phyloP scores from a whole-genome alignment of 2,797 vertebrate genomes.

The Myotis findleyi region DNA sequence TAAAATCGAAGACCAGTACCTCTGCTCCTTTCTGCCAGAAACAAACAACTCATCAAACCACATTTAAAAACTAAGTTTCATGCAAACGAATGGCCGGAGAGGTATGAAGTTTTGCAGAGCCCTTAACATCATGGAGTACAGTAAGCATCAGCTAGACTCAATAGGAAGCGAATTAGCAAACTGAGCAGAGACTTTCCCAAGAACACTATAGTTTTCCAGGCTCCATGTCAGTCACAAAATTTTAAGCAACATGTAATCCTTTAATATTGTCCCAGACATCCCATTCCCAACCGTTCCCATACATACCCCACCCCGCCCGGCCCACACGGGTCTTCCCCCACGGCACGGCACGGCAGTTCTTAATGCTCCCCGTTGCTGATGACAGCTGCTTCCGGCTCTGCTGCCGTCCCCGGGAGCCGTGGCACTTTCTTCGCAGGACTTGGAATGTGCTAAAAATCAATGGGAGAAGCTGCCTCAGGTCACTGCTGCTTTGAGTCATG shows the following conservation, averaged over 20 bases:
- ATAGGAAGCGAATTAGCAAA: slow-evolving; percentile 74
- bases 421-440: slow-evolving; percentile 98
- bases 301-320: neutral
- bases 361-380: slow-evolving; percentile 92
- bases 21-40: slow-evolving; percentile 55
- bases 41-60: slow-evolving; percentile 36
- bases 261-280: slow-evolving; percentile 73
- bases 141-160: slow-evolving; percentile 80
- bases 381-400: slow-evolving; percentile 87
- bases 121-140: slow-evolving; percentile 78
- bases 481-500: neutral
- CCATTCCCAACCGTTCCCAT: slow-evolving; percentile 62
- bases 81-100: slow-evolving; percentile 68
- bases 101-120: slow-evolving; percentile 67
- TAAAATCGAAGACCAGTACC: slow-evolving; percentile 54
- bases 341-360: slow-evolving; percentile 87
- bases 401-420: slow-evolving; percentile 91
- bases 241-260: slow-evolving; percentile 80
- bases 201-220: slow-evolving; percentile 70
- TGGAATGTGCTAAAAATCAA: slow-evolving; percentile 92
- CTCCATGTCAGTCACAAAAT: slow-evolving; percentile 83
- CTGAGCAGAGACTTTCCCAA: slow-evolving; percentile 73
- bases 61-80: slow-evolving; percentile 66
- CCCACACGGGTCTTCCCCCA: slow-evolving; percentile 74
- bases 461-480: neutral